These are phyloP conservation scores for Cataglyphis livida DNA, from an alignment of 2,888 invertebrate species.

Conservation along the genomic window DNA sequence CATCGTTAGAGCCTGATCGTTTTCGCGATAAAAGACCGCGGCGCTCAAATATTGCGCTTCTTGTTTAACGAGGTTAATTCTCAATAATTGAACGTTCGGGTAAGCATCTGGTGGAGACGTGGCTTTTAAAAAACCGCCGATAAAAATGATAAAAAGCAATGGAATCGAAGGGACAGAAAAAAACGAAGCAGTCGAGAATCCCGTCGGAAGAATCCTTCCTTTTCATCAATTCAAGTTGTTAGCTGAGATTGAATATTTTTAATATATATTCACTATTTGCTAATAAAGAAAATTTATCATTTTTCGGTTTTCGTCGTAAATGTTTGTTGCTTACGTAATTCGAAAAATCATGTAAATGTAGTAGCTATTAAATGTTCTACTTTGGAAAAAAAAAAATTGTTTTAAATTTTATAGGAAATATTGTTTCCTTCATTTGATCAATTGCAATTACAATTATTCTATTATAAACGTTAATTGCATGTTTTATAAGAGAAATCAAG, in stretches of 20 bases:
- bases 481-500: neutral
- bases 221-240: neutral
- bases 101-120: slow-evolving; percentile 39
- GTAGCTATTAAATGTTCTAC: neutral
- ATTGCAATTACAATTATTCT: neutral
- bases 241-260: neutral
- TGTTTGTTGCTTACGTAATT: neutral
- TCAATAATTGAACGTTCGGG: slow-evolving; percentile 34
- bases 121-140: slow-evolving; percentile 36
- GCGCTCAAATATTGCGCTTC: slow-evolving; percentile 37
- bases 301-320: neutral
- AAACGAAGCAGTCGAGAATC: neutral
- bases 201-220: neutral
- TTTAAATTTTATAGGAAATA: slow-evolving; percentile 13
- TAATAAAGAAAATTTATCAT: neutral
- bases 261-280: neutral
- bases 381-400: neutral
- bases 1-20: slow-evolving; percentile 28
- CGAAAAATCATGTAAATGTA: neutral
- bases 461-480: slow-evolving; percentile 44
- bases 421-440: slow-evolving; percentile 12
- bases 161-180: slow-evolving; percentile 5
- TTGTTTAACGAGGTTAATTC: slow-evolving; percentile 50
- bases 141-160: neutral
- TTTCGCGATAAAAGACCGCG: slow-evolving; percentile 25